phyloP scores from a whole-genome alignment of 1,140 invertebrate genomes.

The Hylaeus volcanicus region DNA sequence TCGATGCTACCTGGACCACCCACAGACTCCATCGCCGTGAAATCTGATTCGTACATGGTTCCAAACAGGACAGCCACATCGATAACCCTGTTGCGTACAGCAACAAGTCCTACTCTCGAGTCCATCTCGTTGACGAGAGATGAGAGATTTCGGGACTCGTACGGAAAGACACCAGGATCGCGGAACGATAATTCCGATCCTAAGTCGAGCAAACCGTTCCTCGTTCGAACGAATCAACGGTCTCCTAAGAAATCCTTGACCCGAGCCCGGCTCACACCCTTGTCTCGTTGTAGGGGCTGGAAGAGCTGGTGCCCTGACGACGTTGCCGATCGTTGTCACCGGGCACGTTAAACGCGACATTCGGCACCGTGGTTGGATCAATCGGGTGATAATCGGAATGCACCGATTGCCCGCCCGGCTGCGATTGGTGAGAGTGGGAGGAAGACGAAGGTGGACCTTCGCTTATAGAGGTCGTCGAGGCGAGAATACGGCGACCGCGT shows the following conservation, averaged over 20 bases:
- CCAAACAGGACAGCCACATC: too few relatives aligned
- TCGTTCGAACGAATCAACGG: background rate
- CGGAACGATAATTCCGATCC: background rate
- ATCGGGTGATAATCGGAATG: constrained; percentile 61
- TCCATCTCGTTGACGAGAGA: too few relatives aligned
- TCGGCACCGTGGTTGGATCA: constrained; percentile 74
- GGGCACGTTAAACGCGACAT: constrained; percentile 77
- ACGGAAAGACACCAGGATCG: background rate
- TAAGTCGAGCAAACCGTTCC: background rate
- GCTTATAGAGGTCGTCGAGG: constrained; percentile 78
- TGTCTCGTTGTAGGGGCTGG: constrained; percentile 78
- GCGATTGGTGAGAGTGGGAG: constrained; percentile 75
- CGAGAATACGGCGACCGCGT: constrained; percentile 80
- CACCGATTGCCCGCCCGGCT: constrained; percentile 59
- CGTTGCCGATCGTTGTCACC: constrained; percentile 68
- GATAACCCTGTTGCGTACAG: background rate
- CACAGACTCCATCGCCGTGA: too few relatives aligned
- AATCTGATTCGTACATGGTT: too few relatives aligned
- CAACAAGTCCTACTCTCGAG: background rate
- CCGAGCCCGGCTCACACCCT: constrained; percentile 72
- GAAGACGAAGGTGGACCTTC: constrained; percentile 76
- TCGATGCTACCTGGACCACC: too few relatives aligned
- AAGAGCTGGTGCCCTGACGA: constrained; percentile 62
- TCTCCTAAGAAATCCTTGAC: constrained; percentile 8
- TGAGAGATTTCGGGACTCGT: too few relatives aligned